Base-by-base conservation (phyloP, 1,140 invertebrate genomes). In the Drosophila murphyi region DNA sequence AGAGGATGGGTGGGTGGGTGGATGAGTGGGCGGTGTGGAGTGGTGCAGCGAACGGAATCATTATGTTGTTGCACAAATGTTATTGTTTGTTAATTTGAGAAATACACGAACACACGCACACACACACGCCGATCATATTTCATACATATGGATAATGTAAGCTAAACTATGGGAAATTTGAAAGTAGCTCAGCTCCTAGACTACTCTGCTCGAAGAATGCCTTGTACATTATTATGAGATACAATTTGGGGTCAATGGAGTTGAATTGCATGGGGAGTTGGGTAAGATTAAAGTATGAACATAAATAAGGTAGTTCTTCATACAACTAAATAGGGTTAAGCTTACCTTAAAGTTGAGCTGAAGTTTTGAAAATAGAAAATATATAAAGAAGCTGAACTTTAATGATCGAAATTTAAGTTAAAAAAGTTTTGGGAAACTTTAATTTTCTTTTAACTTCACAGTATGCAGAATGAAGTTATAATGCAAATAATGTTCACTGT, bases 1-100 rank as follows among this genome's bases (percentile, higher is more conserved):
- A 32, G 29, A 28, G 39, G 10, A 32, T 0, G 2, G 10, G 34
- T 32, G 37, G 4, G 8, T 29, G 45, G 43, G 28, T 20, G 29
- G 37, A 28, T 4, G 43, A 5, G 34, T 10, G 39, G 7, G 1
- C 8, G 39, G 20, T 20, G 20, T 20, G 20, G 20, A 20, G 20
- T 20, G 20, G 20, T 47, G 7, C 12, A 12, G 1, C 20, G 4
- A 52, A 12, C 37, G 5, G 31, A 41, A 48, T 28, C 28, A 63
- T 56, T 71, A 48, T 7, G 56, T 10, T 43, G 72, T 63, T 75
- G 60, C 60, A 64, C 68, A 64, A 41, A 71, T 59, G 52, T 71
- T 70, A 71, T 75, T 75, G 72, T 75, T 75, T 75, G 72, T 64
- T 47, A 75, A 75, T 75, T 59, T 54, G 55, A 59, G 63, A 67